phyloP scores from a whole-genome alignment of 2,888 invertebrate genomes.

The Habroteleia sp. region DNA sequence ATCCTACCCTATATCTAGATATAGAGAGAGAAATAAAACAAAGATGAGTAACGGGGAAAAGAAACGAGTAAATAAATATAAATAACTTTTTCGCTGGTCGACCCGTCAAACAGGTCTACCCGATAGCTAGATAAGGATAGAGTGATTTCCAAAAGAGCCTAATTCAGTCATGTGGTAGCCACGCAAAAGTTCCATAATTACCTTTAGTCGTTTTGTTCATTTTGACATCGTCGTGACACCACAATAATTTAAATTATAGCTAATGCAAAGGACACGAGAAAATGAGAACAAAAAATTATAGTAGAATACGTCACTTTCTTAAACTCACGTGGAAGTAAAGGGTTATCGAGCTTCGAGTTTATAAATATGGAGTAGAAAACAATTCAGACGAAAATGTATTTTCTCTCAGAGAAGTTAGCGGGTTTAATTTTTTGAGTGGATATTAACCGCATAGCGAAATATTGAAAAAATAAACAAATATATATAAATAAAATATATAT shows the following conservation, averaged over 20 bases:
- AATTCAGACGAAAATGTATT: slow-evolving; percentile 46
- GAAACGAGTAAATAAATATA: slow-evolving; percentile 28
- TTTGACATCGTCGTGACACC: slow-evolving; percentile 50
- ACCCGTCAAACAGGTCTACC: slow-evolving; percentile 47
- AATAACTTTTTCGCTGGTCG: slow-evolving; percentile 27
- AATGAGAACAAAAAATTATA: background rate
- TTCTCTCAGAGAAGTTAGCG: slow-evolving; percentile 32
- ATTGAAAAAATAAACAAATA: slow-evolving; percentile 14
- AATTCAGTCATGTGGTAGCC: slow-evolving; percentile 59
- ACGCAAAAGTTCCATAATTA: slow-evolving; percentile 17
- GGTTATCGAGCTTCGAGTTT: slow-evolving; percentile 62
- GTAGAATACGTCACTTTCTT: slow-evolving; percentile 21
- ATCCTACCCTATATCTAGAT: slow-evolving; percentile 31
- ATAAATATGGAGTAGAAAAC: slow-evolving; percentile 48
- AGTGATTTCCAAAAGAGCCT: slow-evolving; percentile 60
- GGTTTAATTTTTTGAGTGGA: slow-evolving; percentile 33
- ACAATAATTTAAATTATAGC: slow-evolving; percentile 48
- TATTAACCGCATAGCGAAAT: slow-evolving; percentile 23
- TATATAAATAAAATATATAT: slow-evolving; percentile 21
- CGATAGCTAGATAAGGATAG: slow-evolving; percentile 50
- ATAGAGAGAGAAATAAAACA: slow-evolving; percentile 15
- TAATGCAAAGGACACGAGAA: background rate
- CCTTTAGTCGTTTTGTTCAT: slow-evolving; percentile 22
- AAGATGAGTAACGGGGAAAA: slow-evolving; percentile 11
- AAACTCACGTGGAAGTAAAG: slow-evolving; percentile 36